phyloP scores from a whole-genome alignment of 1,140 invertebrate species.

The Lepidostoma basale region DNA sequence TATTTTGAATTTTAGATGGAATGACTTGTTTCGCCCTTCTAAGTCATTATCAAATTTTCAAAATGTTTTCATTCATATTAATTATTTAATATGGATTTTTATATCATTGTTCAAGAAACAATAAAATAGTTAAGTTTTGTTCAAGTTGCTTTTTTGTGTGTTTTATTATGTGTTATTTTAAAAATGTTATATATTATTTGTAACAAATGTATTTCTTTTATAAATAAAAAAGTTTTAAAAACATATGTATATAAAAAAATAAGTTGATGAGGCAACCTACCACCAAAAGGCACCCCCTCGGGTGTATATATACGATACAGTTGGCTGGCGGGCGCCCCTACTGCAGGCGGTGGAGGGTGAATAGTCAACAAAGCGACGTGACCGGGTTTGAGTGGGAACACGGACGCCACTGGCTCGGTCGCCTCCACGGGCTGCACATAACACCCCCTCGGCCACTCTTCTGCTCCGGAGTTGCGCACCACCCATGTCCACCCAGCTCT shows the following conservation, averaged over 20 bases:
- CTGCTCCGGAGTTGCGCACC: constrained; percentile 56
- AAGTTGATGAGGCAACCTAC: not conserved
- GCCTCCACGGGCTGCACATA: constrained; percentile 54
- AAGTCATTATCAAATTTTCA: too few species aligned
- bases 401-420: constrained; percentile 50
- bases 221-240: not conserved
- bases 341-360: constrained; percentile 5
- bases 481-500: constrained; percentile 59
- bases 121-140: too few species aligned
- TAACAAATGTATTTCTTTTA: not conserved
- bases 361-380: constrained; percentile 47
- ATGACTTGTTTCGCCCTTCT: too few species aligned
- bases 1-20: too few species aligned
- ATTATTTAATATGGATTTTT: too few species aligned
- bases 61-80: too few species aligned
- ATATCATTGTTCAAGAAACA: too few species aligned
- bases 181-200: not conserved
- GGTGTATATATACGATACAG: constrained; percentile 30
- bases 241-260: not conserved
- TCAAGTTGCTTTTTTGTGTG: too few species aligned
- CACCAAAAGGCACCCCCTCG: constrained; percentile 35
- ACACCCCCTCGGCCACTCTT: constrained; percentile 56
- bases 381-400: constrained; percentile 51
- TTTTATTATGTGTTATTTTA: too few species aligned
- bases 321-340: constrained; percentile 3